Conservation (phyloP, 2,888 invertebrate species). For the Andrena bucephala region DNA sequence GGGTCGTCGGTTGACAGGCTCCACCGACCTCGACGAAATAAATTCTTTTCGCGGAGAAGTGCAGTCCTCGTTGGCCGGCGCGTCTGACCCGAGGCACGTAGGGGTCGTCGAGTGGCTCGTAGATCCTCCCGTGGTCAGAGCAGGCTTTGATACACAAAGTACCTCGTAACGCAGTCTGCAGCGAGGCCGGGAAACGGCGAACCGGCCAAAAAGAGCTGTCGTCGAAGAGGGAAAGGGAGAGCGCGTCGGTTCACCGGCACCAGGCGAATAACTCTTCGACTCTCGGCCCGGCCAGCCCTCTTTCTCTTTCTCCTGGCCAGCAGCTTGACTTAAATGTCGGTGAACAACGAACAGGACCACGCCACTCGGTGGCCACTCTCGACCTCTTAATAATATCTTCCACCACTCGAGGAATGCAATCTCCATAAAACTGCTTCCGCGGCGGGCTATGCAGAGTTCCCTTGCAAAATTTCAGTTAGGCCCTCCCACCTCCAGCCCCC, state of each 20-base stretch:
- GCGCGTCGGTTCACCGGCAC: conserved; percentile 53
- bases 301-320: conserved; percentile 5
- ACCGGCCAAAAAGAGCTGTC: conserved; percentile 60
- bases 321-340: conserved; percentile 52
- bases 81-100: conserved; percentile 51
- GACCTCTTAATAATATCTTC: conserved; percentile 81
- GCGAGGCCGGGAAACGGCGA: conserved; percentile 46
- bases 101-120: conserved; percentile 58
- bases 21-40: conserved; percentile 75
- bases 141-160: conserved; percentile 59
- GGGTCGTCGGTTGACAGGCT: conserved; percentile 73
- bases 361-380: conserved; percentile 61
- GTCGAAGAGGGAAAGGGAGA: conserved; percentile 53
- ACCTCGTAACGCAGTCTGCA: conserved; percentile 64
- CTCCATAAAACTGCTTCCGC: conserved; percentile 80
- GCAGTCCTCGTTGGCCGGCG: background rate
- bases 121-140: conserved; percentile 52
- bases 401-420: conserved; percentile 79
- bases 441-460: conserved; percentile 46
- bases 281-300: conserved; percentile 15
- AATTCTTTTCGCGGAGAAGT: conserved; percentile 66
- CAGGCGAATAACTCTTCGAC: conserved; percentile 73
- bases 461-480: conserved; percentile 66
- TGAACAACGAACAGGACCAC: conserved; percentile 48
- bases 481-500: conserved; percentile 44